Evolutionary conservation across 1,140 invertebrate genomes (phyloP).

Genomic region (Trachymyrmex cornetzi): DNA sequence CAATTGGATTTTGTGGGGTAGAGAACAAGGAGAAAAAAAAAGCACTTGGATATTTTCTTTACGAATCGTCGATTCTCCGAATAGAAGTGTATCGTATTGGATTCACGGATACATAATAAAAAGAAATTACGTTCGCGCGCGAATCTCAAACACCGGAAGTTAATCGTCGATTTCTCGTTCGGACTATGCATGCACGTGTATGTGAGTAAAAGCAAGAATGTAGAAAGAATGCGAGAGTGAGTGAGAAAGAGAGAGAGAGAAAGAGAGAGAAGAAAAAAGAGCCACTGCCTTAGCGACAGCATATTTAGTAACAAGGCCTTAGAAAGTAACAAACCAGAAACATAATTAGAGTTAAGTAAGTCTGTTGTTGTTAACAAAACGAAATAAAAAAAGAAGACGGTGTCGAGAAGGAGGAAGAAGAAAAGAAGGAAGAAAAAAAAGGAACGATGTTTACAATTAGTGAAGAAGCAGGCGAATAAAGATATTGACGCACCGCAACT

Average conservation of each 20-base stretch:
- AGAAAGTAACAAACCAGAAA: constrained; percentile 82
- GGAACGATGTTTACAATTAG: constrained; percentile 60
- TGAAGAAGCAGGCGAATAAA: constrained; percentile 46
- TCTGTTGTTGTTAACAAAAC: constrained; percentile 79
- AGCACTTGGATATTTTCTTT: background rate
- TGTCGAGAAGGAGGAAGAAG: background rate
- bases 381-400: constrained; percentile 43
- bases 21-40: background rate
- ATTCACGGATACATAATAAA: constrained; percentile 11
- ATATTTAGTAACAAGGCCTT: constrained; percentile 78
- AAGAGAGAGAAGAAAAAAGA: constrained; percentile 64
- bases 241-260: constrained; percentile 36
- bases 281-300: constrained; percentile 80
- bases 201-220: constrained; percentile 25
- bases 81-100: background rate
- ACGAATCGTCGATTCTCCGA: constrained; percentile 52
- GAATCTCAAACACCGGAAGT: background rate
- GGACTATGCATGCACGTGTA: background rate
- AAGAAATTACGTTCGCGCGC: background rate
- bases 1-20: background rate
- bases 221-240: background rate
- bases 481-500: constrained; percentile 71
- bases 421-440: constrained; percentile 40
- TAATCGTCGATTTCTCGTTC: constrained; percentile 41
- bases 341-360: constrained; percentile 81